Percentiles rank a stretch among this genome's conserved stretches.
These are phyloP conservation scores for Azemiops feae DNA, from an alignment of 2,113 vertebrate genomes.

Conservation along the genomic window DNA sequence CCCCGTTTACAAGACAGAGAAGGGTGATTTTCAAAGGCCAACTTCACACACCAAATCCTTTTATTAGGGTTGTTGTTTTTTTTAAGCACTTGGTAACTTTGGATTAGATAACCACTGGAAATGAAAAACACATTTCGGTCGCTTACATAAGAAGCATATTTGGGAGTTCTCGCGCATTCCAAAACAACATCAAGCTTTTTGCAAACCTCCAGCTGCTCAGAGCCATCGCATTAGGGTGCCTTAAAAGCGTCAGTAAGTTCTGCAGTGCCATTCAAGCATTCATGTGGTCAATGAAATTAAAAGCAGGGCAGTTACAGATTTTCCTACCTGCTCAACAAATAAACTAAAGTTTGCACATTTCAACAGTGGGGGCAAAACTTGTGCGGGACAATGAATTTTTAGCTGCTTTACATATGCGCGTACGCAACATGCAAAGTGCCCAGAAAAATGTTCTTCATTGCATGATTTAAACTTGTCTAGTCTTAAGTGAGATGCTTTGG, in stretches of 20 bases:
- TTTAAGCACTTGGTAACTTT: not conserved
- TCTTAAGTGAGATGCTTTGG: not conserved
- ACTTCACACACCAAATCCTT: not conserved
- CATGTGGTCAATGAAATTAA: not conserved
- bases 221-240: not conserved
- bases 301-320: not conserved
- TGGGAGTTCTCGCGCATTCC: not conserved
- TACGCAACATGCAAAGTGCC: not conserved
- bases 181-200: not conserved
- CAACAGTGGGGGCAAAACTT: not conserved
- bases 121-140: not conserved
- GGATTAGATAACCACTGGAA: not conserved
- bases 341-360: conserved; percentile 12
- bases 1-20: not conserved
- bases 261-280: not conserved
- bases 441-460: not conserved
- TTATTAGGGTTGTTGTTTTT: not conserved
- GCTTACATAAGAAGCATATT: not conserved
- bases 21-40: not conserved
- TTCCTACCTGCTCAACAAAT: not conserved
- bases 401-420: not conserved
- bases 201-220: not conserved
- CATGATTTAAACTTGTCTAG: not conserved
- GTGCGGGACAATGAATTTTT: not conserved
- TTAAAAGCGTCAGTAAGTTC: not conserved